Evolutionary conservation across 2,888 invertebrate genomes (phyloP), one percentile per base, ranked within the genome.

Genomic region (Zhengitettix transpicula): DNA sequence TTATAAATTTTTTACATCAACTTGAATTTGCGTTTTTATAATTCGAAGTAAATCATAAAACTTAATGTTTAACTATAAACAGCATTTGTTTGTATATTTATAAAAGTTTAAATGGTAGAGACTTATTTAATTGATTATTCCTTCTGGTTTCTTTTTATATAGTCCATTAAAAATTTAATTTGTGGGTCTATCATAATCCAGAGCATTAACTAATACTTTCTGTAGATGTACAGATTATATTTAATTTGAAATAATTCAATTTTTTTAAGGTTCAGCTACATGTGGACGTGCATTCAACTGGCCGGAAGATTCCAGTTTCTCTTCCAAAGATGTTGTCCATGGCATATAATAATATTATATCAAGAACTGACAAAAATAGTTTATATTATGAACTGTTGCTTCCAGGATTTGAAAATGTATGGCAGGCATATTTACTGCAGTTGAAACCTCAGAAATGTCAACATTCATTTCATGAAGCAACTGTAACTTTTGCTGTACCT

Each of bases 301-400:
- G 68, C 69, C 61, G 65, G 69, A 10, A 52, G n/a, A 51, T 63
- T 14, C 9, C 74, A 71, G 57, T 58, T 14, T 3, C 56, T 14
- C 42, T 60, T 12, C 64, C 64, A 16, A 60, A 56, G 9, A 62
- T 60, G 60, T 14, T 62, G 9, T 58, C 60, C 16, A 57, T 61
- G 11, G 42, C 59, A 17, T 56, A 28, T 10, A 42, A 40, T 14
- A 40, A 57, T 14, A 47, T 52, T 16, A 67, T 71, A 0, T 66
- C 84, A 16, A 68, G 78, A 11, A 84, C 85, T 0, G 73, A 77
- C 47, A 71, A 74, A 14, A 78, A 79, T 28, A 79, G 79, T 15
- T 63, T 85, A 8, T 77, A 80, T 67, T 86, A 83, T 66, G 79
- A 81, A 63, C 64, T 87, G n/a, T 67, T 76, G 16, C 68, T 87